Evolutionary conservation across 2,797 vertebrate species (phyloP).

Genomic region (Brachyalestes nurse): DNA sequence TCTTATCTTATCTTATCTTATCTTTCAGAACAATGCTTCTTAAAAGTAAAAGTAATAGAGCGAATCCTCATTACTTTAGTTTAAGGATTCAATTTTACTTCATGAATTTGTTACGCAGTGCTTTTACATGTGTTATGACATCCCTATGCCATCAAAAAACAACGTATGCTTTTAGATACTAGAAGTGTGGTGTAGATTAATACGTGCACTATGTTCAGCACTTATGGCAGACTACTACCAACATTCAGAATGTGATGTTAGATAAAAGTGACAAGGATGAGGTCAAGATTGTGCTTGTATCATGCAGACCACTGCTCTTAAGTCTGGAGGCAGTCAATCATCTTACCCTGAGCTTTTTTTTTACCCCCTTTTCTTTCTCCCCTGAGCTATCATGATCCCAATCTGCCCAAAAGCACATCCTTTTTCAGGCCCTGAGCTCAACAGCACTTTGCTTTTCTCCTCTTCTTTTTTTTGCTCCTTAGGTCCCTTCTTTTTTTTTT

Average conservation of each 20-base stretch:
- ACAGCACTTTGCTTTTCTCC: constrained; percentile 54
- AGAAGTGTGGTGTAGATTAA: too few relatives aligned
- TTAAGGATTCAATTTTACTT: too few relatives aligned
- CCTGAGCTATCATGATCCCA: constrained; percentile 49
- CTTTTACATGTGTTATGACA: too few relatives aligned
- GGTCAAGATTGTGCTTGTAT: neutral
- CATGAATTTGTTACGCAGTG: too few relatives aligned
- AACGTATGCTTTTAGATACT: too few relatives aligned
- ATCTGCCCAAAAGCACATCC: constrained; percentile 74
- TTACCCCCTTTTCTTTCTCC: constrained; percentile 17
- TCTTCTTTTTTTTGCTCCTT: constrained; percentile 73
- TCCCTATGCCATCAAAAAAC: too few relatives aligned
- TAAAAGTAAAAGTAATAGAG: too few relatives aligned
- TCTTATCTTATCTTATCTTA: too few relatives aligned
- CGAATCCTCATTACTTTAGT: too few relatives aligned
- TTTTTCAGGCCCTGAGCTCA: constrained; percentile 66
- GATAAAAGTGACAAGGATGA: neutral
- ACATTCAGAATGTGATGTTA: neutral
- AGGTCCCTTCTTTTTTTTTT: constrained; percentile 69
- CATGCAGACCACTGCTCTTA: neutral
- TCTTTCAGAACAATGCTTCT: too few relatives aligned
- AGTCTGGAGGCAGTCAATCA: constrained; percentile 68
- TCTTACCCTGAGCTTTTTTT: constrained; percentile 30
- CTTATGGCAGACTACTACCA: neutral
- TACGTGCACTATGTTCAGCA: too few relatives aligned